Conservation (phyloP, 1,140 invertebrate genomes). For the Cyclina sinensis region DNA sequence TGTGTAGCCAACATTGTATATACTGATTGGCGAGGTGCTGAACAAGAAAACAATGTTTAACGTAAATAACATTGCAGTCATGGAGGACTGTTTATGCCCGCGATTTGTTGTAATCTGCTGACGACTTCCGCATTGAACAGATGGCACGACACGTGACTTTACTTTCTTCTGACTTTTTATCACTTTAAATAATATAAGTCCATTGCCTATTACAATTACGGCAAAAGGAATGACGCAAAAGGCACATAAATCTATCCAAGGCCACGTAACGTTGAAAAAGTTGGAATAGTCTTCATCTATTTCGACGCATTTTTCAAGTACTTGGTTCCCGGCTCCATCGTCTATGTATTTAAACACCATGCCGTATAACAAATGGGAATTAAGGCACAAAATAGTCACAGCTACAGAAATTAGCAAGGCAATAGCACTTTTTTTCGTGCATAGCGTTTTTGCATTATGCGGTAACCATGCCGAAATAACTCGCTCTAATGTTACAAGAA, state of each 20-base stretch:
- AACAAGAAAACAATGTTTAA: slow-evolving; percentile 73
- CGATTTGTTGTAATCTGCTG: background rate
- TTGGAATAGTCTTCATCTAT: slow-evolving; percentile 5
- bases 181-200: slow-evolving; percentile 42
- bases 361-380: slow-evolving; percentile 73
- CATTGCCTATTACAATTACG: slow-evolving; percentile 58
- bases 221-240: slow-evolving; percentile 54
- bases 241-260: slow-evolving; percentile 63
- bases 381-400: slow-evolving; percentile 64
- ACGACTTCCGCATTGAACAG: background rate
- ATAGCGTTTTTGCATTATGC: slow-evolving; percentile 65
- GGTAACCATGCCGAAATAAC: slow-evolving; percentile 77
- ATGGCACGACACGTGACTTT: background rate
- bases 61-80: slow-evolving; percentile 72
- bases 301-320: slow-evolving; percentile 14
- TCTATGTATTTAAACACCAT: background rate
- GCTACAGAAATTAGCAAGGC: slow-evolving; percentile 60
- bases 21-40: slow-evolving; percentile 72
- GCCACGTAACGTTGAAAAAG: slow-evolving; percentile 66
- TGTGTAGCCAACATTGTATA: slow-evolving; percentile 69
- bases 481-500: slow-evolving; percentile 77
- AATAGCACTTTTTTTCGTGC: slow-evolving; percentile 62
- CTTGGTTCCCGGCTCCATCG: background rate
- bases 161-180: slow-evolving; percentile 56
- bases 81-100: slow-evolving; percentile 63